Percentiles rank a stretch among this genome's conserved stretches.
Evolutionary conservation across 2,113 vertebrate genomes (phyloP).

Genomic region (Gobiocypris rarus): DNA sequence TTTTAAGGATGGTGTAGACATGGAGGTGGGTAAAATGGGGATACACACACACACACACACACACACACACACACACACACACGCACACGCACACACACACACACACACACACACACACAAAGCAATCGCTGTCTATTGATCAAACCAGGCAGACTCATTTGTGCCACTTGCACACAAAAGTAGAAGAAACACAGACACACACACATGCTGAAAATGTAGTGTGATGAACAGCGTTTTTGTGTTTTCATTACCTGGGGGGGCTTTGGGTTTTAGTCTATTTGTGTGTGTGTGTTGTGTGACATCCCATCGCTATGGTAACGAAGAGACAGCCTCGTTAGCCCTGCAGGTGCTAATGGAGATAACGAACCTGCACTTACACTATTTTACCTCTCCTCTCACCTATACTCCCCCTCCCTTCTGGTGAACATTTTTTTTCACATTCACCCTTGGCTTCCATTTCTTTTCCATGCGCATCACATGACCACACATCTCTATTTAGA

Average conservation of each 20-base stretch:
- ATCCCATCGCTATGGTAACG: constrained; percentile 74
- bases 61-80: too few relatives aligned
- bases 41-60: too few relatives aligned
- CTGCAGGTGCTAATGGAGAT: constrained; percentile 83
- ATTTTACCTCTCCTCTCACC: constrained; percentile 61
- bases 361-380: constrained; percentile 68
- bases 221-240: constrained; percentile 49
- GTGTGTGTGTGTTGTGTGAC: constrained; percentile 71
- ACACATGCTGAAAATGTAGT: constrained; percentile 44
- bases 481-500: constrained; percentile 22
- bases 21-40: constrained; percentile 31
- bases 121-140: constrained; percentile 65
- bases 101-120: constrained; percentile 49
- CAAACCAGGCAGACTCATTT: constrained; percentile 73
- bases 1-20: constrained; percentile 13
- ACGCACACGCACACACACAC: too few relatives aligned
- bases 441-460: constrained; percentile 9
- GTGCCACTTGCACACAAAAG: constrained; percentile 62
- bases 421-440: not conserved
- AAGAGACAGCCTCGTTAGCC: constrained; percentile 75
- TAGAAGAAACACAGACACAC: constrained; percentile 51
- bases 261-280: constrained; percentile 47
- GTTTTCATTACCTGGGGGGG: constrained; percentile 70
- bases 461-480: not conserved
- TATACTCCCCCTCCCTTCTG: not conserved